Base-by-base conservation (phyloP, 1,140 invertebrate species). In the Trinorchestia longiramus region DNA sequence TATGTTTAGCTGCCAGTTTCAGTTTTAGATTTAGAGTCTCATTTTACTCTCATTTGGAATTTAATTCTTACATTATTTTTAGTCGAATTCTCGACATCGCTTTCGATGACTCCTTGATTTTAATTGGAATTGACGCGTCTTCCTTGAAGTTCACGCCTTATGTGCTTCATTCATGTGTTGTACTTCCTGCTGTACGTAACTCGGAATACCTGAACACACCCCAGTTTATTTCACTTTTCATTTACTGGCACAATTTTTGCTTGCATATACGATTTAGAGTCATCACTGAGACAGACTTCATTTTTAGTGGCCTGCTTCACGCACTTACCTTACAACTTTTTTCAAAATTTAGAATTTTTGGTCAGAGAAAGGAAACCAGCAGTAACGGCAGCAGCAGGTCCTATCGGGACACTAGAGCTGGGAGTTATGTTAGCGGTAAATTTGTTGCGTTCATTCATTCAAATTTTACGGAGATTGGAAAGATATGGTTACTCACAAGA, bases 381-480 rank as follows among this genome's bases (percentile, higher is more conserved):
- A 77, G 62, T 15, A n/a, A 40, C n/a, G 28, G 92, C 40, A 94
- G 92, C 92, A 36, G 44, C 43, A 94, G 92, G 19, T 43, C 41
- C 40, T 44, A 47, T 47, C 36, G 43, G 43, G 40, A 28, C 4
- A 44, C 41, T 91, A 44, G 41, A 91, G 88, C 88, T 4, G 88
- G 44, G 44, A 94, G 92, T 94, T 43, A 28, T 42, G 40, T 45
- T 45, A 94, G 92, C 92, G 40, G 15, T 6, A 94, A 94, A 94
- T 44, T 94, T 94, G 92, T 94, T 94, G 92, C 92, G 92, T 94
- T 94, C 92, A 94, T 94, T 45, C 43, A 94, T 94, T 94, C 92
- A 94, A 94, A 94, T 94, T 94, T 94, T 94, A 94, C 92, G 6
- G 44, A 94, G 43, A 90, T 19, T 43, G 8, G 41, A 90, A 41